Conservation (phyloP, 2,888 invertebrate genomes). For the Arrhopalites spinosus region DNA sequence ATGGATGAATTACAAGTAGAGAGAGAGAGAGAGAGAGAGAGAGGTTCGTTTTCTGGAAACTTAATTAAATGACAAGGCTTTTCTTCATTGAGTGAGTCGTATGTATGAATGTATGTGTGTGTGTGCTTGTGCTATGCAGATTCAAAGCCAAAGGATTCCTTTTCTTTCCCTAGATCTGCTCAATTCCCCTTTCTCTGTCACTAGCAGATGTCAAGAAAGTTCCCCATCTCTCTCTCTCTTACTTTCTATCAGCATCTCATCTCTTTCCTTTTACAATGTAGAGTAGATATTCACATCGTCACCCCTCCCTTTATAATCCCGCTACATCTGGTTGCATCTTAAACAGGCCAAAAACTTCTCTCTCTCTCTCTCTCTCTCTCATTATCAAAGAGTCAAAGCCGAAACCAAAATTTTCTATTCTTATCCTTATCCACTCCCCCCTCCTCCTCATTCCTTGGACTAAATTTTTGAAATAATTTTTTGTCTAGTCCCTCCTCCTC, state of each 20-base stretch:
- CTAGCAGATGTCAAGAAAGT: conserved; percentile 26
- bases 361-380: conserved; percentile 10
- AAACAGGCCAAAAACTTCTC: conserved; percentile 6
- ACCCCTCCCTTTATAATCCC: conserved; percentile 19
- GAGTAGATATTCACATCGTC: conserved; percentile 21
- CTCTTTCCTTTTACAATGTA: too few relatives aligned
- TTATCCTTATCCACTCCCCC: neutral
- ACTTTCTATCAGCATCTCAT: conserved; percentile 21
- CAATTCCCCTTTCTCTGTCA: conserved; percentile 18
- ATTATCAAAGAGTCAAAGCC: conserved; percentile 5
- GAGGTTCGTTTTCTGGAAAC: conserved; percentile 20
- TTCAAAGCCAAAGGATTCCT: neutral
- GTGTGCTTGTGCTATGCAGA: neutral
- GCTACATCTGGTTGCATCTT: conserved; percentile 18
- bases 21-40: too few relatives aligned
- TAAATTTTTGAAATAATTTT: too few relatives aligned
- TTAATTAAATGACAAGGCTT: conserved; percentile 6
- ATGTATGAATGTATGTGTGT: neutral
- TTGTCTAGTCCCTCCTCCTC: too few relatives aligned
- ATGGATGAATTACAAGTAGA: conserved; percentile 22
- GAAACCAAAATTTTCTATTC: neutral
- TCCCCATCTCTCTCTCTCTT: neutral
- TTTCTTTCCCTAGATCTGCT: too few relatives aligned
- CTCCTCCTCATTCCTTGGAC: too few relatives aligned
- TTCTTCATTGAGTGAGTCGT: conserved; percentile 14